A percentile compares a stretch with the other conserved stretches of the same genome.
Conservation (phyloP, 2,888 invertebrate genomes). For the Koerneria pararmatus region DNA sequence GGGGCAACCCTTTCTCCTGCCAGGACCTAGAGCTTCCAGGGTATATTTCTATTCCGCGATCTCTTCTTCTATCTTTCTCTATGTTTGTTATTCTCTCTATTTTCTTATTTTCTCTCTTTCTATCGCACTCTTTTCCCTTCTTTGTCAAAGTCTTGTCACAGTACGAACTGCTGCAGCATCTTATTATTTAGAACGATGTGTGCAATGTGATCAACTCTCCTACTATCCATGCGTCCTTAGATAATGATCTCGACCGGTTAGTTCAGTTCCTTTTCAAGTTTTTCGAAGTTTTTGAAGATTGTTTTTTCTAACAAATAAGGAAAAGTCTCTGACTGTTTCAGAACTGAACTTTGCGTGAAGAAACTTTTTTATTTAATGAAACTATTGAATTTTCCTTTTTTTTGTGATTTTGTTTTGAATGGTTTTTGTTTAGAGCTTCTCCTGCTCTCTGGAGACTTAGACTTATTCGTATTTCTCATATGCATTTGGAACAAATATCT, state of each 20-base stretch:
- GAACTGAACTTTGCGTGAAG: too few species aligned
- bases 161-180: constrained; percentile 18
- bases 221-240: constrained; percentile 61
- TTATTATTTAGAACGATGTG: constrained; percentile 20
- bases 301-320: too few species aligned
- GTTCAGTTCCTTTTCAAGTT: neutral
- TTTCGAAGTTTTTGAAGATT: too few species aligned
- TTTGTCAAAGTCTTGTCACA: constrained; percentile 4
- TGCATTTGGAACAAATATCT: too few species aligned
- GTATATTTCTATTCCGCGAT: neutral
- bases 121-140: neutral
- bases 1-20: constrained; percentile 64
- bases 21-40: constrained; percentile 25
- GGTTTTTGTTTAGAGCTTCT: neutral
- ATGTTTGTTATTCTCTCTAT: neutral
- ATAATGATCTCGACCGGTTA: constrained; percentile 61
- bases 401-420: neutral
- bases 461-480: too few species aligned
- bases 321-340: too few species aligned
- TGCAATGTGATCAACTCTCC: constrained; percentile 41
- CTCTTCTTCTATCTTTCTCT: neutral
- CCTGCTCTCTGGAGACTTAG: too few species aligned
- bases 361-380: too few species aligned
- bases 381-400: neutral
- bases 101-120: too few species aligned